phyloP scores from a whole-genome alignment of 1,140 invertebrate species.

The Chlorops oryzae region DNA sequence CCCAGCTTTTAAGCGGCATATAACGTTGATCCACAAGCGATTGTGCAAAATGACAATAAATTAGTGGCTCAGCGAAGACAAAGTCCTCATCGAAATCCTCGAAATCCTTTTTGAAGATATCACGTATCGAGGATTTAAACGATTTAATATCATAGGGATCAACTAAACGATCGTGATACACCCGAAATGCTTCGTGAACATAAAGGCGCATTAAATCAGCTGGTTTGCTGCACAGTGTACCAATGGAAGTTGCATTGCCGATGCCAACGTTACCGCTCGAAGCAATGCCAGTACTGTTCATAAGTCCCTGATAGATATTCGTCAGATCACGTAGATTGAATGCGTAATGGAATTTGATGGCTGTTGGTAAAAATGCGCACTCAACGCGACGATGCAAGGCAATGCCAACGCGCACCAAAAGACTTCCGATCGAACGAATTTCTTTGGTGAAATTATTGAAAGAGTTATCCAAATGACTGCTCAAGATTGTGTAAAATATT shows the following conservation, averaged over 20 bases:
- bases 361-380: constrained; percentile 79
- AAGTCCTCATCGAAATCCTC: constrained; percentile 66
- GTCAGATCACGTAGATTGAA: constrained; percentile 91
- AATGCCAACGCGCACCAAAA: constrained; percentile 71
- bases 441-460: constrained; percentile 60
- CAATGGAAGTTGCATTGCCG: constrained; percentile 10
- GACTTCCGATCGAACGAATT: constrained; percentile 57
- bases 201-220: constrained; percentile 75
- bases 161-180: constrained; percentile 87
- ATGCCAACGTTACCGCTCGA: constrained; percentile 3
- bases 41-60: constrained; percentile 87
- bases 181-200: constrained; percentile 83
- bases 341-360: constrained; percentile 91
- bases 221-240: constrained; percentile 56
- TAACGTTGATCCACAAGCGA: constrained; percentile 92
- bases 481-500: constrained; percentile 81
- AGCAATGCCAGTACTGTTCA: constrained; percentile 28
- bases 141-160: constrained; percentile 68
- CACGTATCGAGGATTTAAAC: constrained; percentile 69
- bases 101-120: constrained; percentile 83
- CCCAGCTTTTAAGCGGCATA: constrained; percentile 69
- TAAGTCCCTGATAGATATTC: constrained; percentile 71
- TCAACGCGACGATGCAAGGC: constrained; percentile 70
- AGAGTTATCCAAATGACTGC: constrained; percentile 67
- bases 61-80: constrained; percentile 67